Evolutionary conservation across 2,797 vertebrate genomes (phyloP).

Genomic region (Scomberomorus guttatus): DNA sequence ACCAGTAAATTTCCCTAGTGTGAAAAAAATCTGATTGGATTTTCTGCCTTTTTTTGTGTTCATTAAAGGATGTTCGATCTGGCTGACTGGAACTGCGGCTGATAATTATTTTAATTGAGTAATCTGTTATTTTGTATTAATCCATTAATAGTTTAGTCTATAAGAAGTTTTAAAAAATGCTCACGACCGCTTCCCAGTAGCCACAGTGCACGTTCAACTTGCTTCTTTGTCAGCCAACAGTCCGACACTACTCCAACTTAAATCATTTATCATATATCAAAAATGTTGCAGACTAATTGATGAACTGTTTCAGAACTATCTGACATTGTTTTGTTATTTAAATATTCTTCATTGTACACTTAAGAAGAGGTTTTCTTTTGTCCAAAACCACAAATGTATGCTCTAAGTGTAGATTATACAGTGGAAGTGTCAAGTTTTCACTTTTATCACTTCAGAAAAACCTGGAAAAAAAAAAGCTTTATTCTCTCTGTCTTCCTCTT

Average conservation of each 20-base stretch:
- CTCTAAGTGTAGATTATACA: too few species aligned
- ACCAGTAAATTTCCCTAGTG: conserved; percentile 43
- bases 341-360: background rate
- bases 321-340: background rate
- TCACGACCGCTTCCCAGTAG: background rate
- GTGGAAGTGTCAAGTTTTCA: too few species aligned
- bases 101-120: conserved; percentile 22
- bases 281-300: background rate
- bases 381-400: too few species aligned
- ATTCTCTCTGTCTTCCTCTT: conserved; percentile 19
- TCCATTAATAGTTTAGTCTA: conserved; percentile 7
- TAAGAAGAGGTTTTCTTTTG: too few species aligned
- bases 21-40: conserved; percentile 35
- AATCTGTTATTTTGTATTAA: conserved; percentile 9
- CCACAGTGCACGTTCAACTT: background rate
- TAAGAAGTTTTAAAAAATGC: background rate
- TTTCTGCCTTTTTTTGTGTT: conserved; percentile 6
- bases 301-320: background rate
- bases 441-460: too few species aligned
- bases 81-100: background rate
- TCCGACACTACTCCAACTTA: background rate
- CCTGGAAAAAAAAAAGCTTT: too few species aligned
- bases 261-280: background rate
- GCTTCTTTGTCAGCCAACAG: background rate
- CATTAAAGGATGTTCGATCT: conserved; percentile 31